phyloP scores from a whole-genome alignment of 2,113 vertebrate genomes.

The Zosterops hypoxanthus region DNA sequence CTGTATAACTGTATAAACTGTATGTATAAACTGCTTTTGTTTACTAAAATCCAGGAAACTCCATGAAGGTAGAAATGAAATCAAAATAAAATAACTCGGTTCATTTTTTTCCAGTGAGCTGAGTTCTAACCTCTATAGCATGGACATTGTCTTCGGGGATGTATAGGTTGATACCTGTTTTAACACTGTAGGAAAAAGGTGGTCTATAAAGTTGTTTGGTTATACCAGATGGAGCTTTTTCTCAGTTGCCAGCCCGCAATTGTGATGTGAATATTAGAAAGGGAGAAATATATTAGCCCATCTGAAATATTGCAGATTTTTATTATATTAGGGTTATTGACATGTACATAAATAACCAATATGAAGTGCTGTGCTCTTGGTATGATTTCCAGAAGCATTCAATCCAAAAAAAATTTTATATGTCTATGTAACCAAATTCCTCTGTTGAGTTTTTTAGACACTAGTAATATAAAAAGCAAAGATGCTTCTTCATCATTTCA shows the following conservation, averaged over 20 bases:
- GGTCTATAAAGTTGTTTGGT: neutral
- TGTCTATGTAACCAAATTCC: neutral
- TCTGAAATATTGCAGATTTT: neutral
- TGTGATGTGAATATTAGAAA: neutral
- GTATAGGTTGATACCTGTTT: neutral
- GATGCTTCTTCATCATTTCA: neutral
- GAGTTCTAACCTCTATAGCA: neutral
- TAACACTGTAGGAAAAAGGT: neutral
- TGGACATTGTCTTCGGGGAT: neutral
- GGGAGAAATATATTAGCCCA: neutral
- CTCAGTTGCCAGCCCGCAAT: fast-evolving
- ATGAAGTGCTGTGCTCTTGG: neutral
- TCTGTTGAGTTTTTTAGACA: neutral
- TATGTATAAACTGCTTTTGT: neutral
- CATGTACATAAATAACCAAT: neutral
- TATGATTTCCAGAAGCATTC: neutral
- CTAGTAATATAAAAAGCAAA: neutral
- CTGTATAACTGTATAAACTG: too few species aligned
- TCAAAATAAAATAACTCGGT: neutral
- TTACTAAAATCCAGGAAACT: neutral
- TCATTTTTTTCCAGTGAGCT: neutral
- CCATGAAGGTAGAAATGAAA: neutral
- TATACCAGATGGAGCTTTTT: neutral
- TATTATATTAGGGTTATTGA: neutral
- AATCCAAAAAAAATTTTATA: neutral